These are phyloP conservation scores for Sebastes steindachneri DNA, from an alignment of 2,797 vertebrate species.

Conservation along the genomic window DNA sequence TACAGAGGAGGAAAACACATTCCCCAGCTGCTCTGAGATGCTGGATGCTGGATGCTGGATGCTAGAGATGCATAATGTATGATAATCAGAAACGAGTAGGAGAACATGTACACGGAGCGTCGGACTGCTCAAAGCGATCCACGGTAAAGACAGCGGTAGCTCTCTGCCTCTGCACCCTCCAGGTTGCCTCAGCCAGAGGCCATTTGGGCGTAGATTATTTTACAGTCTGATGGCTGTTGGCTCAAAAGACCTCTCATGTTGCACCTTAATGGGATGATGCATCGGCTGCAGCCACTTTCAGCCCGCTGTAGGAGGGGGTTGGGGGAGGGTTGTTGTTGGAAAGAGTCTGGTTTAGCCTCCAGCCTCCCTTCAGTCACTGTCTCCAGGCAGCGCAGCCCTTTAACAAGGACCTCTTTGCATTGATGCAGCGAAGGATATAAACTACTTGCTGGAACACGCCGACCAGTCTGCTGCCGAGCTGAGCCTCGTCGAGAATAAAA, in stretches of 20 bases:
- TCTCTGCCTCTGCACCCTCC: conserved; percentile 8
- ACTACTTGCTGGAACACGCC: conserved; percentile 12
- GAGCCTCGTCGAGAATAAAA: conserved; percentile 5
- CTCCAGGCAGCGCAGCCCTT: conserved; percentile 34
- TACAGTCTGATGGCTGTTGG: conserved; percentile 42
- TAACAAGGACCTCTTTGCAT: conserved; percentile 41
- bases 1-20: conserved; percentile 7
- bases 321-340: conserved; percentile 28
- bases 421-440: conserved; percentile 29
- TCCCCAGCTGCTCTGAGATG: conserved; percentile 6
- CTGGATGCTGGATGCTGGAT: not conserved
- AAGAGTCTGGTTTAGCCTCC: conserved; percentile 9
- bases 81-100: conserved; percentile 4
- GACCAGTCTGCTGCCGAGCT: not conserved
- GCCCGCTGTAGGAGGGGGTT: not conserved
- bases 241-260: conserved; percentile 50
- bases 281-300: conserved; percentile 26
- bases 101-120: not conserved
- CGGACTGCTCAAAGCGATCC: conserved; percentile 7
- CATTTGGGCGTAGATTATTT: conserved; percentile 42
- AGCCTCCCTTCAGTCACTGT: conserved; percentile 23
- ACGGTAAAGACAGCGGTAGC: conserved; percentile 8
- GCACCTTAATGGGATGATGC: conserved; percentile 55
- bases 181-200: conserved; percentile 30
- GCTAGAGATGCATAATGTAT: conserved; percentile 10